These are phyloP conservation scores for Eurytemora carolleeae DNA, from an alignment of 1,140 invertebrate genomes.

Conservation along the genomic window DNA sequence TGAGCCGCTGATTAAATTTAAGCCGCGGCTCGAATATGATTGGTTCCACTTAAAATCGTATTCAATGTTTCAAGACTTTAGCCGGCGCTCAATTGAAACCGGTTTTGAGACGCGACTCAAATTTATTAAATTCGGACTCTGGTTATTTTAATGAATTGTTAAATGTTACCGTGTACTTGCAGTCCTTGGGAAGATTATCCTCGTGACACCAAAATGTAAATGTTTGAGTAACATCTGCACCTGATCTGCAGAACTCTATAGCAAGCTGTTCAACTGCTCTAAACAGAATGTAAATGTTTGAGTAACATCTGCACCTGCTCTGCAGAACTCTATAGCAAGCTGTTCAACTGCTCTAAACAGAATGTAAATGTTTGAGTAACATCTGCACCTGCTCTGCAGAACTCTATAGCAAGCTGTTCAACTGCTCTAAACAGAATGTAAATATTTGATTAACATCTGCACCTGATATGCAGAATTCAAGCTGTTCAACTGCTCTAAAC, in stretches of 20 bases:
- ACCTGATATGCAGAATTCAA: slow-evolving; percentile 26
- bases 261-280: background rate
- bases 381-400: slow-evolving; percentile 26
- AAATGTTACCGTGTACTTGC: slow-evolving; percentile 20
- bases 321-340: slow-evolving; percentile 23
- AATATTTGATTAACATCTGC: slow-evolving; percentile 27
- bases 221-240: slow-evolving; percentile 28
- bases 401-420: slow-evolving; percentile 20
- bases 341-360: background rate
- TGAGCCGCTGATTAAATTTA: too few species aligned
- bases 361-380: slow-evolving; percentile 25
- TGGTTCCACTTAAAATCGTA: too few species aligned
- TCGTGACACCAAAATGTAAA: slow-evolving; percentile 29
- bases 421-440: background rate
- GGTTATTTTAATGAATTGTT: too few species aligned
- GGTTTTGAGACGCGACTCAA: too few species aligned
- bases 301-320: slow-evolving; percentile 28
- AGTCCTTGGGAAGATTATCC: slow-evolving; percentile 27
- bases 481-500: background rate
- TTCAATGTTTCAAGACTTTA: too few species aligned
- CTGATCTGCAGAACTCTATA: slow-evolving; percentile 25
- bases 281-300: slow-evolving; percentile 22
- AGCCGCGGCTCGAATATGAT: too few species aligned
- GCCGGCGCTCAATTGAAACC: too few species aligned
- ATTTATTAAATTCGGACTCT: too few species aligned